Conservation (phyloP, 1,140 invertebrate genomes). For the Papilio polytes region DNA sequence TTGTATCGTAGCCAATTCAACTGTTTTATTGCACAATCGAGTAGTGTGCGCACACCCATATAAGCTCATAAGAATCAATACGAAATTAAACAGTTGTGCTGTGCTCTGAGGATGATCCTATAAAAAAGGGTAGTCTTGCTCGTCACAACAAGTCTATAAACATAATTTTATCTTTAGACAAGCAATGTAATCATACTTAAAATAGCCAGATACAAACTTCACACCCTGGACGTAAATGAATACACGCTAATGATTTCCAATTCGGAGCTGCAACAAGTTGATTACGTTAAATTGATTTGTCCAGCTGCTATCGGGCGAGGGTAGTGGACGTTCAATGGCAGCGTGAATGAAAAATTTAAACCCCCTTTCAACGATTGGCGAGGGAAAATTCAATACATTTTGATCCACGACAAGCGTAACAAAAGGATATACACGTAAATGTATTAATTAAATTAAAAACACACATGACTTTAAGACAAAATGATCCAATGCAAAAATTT, state of each 20-base stretch:
- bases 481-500: not conserved
- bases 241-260: slow-evolving; percentile 61
- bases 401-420: not conserved
- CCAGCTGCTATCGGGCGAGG: slow-evolving; percentile 52
- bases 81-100: no score
- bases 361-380: not conserved
- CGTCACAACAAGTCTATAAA: not conserved
- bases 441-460: not conserved
- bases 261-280: slow-evolving; percentile 65
- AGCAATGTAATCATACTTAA: slow-evolving; percentile 6
- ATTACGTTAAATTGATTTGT: slow-evolving; percentile 72
- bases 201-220: not conserved
- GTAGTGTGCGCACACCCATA: no score
- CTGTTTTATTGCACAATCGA: no score
- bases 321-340: slow-evolving; percentile 44
- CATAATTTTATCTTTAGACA: not conserved
- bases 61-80: no score
- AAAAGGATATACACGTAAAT: not conserved
- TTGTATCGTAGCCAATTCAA: no score
- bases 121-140: no score
- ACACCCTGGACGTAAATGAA: slow-evolving; percentile 46
- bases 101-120: no score
- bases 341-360: slow-evolving; percentile 13
- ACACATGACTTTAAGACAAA: not conserved
- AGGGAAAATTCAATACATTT: not conserved